phyloP scores from a whole-genome alignment of 2,797 vertebrate genomes.

The Iguana delicatissima region DNA sequence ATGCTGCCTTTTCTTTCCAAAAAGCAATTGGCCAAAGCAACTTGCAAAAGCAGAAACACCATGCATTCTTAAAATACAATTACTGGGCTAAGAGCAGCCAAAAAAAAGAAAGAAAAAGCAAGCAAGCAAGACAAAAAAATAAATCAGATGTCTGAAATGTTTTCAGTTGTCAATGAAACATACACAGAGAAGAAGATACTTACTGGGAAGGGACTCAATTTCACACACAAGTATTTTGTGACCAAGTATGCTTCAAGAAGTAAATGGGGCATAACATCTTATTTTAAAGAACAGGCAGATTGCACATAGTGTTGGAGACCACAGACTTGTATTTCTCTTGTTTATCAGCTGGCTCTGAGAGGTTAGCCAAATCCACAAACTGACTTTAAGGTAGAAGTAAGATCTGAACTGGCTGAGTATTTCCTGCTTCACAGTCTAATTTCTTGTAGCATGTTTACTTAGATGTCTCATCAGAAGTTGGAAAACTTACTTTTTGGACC shows the following conservation, averaged over 20 bases:
- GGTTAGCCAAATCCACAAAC: neutral
- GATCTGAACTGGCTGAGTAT: neutral
- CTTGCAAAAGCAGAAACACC: neutral
- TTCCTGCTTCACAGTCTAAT: neutral
- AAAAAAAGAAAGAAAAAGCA: neutral
- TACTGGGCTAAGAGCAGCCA: too few species aligned
- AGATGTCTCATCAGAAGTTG: neutral
- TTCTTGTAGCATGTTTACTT: neutral
- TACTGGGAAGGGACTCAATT: too few species aligned
- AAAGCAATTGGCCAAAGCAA: neutral
- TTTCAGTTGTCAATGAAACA: neutral
- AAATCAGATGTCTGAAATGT: neutral
- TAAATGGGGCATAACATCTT: neutral
- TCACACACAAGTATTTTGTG: neutral
- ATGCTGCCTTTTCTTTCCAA: neutral
- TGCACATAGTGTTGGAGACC: neutral
- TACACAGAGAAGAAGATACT: neutral
- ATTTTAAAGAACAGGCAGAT: neutral
- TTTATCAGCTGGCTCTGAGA: neutral
- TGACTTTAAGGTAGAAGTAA: neutral
- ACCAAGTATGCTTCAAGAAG: neutral
- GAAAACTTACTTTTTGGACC: neutral
- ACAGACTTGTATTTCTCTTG: neutral
- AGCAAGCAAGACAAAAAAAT: neutral
- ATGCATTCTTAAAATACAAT: too few species aligned